Evolutionary conservation across 2,888 invertebrate species (phyloP), one percentile per base, ranked within the genome.

Genomic region (Cybosia mesomella): DNA sequence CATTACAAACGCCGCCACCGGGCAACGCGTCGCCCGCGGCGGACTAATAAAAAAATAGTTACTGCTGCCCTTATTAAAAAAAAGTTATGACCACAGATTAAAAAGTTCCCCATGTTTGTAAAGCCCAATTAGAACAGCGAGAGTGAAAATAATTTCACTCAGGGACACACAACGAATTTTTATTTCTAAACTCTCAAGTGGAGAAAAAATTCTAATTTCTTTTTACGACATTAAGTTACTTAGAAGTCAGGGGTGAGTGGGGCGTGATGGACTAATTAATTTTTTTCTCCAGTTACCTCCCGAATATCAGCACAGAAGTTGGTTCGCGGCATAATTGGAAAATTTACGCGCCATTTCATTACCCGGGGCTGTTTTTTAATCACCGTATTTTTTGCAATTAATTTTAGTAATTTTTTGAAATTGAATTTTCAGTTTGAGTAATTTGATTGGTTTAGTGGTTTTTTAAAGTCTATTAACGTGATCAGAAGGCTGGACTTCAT

Each of bases 281-380:
- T 93, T 93, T 92, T 91, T 58, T 92, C 88, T 87, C 87, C 87
- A 86, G 87, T 85, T 80, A 82, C 80, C 83, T 79, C 82, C 79
- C 85, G 81, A 85, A 87, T 73, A 72, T 72, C 75, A 67, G 68
- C 68, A 36, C 66, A 81, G 83, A 85, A 84, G 87, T 82, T 85
- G 85, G 86, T 86, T 88, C 87, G 89, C 87, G 91, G 89, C 88
- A 87, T 90, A 92, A 93, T 92, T 91, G 85, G 79, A 75, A 85
- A 91, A 92, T 92, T 92, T 90, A 90, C 88, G 85, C 84, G 80
- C 82, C 85, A 80, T 90, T 91, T 92, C 88, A 91, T 92, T 90
- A 89, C 89, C 82, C 83, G 77, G 73, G 81, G 87, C 81, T 75
- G 85, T 84, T 84, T 87, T 87, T 89, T 88, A 91, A 90, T 89